phyloP scores from a whole-genome alignment of 1,140 invertebrate species.

The Drosophila pandora region DNA sequence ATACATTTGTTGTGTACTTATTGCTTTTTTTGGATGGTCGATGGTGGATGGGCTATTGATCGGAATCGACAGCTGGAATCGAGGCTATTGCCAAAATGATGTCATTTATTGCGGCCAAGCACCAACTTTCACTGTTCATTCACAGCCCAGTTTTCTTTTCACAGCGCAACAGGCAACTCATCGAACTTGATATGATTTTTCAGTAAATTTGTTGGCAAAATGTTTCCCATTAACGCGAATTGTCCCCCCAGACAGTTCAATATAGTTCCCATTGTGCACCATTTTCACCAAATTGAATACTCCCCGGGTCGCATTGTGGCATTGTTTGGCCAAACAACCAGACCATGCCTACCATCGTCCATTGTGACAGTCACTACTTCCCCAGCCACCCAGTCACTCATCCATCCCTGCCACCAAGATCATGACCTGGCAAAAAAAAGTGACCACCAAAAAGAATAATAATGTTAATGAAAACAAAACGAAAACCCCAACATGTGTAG shows the following conservation, averaged over 20 bases:
- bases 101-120: conserved; percentile 73
- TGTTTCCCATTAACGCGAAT: conserved; percentile 20
- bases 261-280: conserved; percentile 33
- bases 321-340: conserved; percentile 18
- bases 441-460: conserved; percentile 33
- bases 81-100: conserved; percentile 68
- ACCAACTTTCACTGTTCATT: conserved; percentile 69
- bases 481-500: conserved; percentile 30
- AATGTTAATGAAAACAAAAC: conserved; percentile 70
- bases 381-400: background rate
- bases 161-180: conserved; percentile 15
- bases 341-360: background rate
- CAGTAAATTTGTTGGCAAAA: conserved; percentile 32
- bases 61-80: conserved; percentile 21
- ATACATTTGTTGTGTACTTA: conserved; percentile 19
- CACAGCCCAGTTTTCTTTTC: conserved; percentile 21
- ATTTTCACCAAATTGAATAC: conserved; percentile 44
- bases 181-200: conserved; percentile 59
- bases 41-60: conserved; percentile 28
- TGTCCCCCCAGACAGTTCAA: conserved; percentile 12
- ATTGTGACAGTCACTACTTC: background rate
- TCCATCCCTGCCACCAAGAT: background rate
- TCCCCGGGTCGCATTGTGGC: conserved; percentile 1
- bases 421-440: conserved; percentile 42
- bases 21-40: conserved; percentile 23